Evolutionary conservation across 2,797 vertebrate species (phyloP).

Genomic region (Rhabdophis nuchalis): DNA sequence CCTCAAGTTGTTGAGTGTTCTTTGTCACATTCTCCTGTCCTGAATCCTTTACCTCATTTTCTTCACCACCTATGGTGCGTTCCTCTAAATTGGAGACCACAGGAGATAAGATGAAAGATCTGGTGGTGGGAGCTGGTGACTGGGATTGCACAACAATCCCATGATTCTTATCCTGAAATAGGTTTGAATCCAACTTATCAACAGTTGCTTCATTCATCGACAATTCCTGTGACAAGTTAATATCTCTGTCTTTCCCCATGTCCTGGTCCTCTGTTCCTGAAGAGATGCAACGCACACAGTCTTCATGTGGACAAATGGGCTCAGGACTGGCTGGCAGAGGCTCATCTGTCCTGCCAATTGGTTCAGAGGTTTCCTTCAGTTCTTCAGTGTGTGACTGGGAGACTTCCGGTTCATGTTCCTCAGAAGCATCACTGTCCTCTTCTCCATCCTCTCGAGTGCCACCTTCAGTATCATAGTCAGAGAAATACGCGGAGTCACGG

Average conservation of each 20-base stretch:
- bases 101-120: constrained; percentile 60
- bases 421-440: constrained; percentile 56
- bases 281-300: background rate
- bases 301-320: constrained; percentile 12
- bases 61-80: background rate
- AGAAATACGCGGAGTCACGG: constrained; percentile 95
- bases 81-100: background rate
- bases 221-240: background rate
- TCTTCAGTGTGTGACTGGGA: background rate
- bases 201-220: background rate
- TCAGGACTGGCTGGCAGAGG: constrained; percentile 17
- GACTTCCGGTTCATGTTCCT: background rate
- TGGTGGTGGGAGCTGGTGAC: background rate
- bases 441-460: constrained; percentile 66
- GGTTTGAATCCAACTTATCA: constrained; percentile 18
- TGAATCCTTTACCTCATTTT: background rate
- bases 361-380: accelerated
- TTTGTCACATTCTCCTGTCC: background rate
- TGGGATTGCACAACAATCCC: background rate
- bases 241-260: background rate
- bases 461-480: constrained; percentile 85
- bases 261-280: background rate
- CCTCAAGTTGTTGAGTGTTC: background rate
- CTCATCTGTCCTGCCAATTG: background rate
- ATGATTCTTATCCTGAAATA: accelerated